Percentiles rank a stretch among this genome's conserved stretches.
phyloP scores from a whole-genome alignment of 2,888 invertebrate genomes.

The Mesorhabditis spiculigera region DNA sequence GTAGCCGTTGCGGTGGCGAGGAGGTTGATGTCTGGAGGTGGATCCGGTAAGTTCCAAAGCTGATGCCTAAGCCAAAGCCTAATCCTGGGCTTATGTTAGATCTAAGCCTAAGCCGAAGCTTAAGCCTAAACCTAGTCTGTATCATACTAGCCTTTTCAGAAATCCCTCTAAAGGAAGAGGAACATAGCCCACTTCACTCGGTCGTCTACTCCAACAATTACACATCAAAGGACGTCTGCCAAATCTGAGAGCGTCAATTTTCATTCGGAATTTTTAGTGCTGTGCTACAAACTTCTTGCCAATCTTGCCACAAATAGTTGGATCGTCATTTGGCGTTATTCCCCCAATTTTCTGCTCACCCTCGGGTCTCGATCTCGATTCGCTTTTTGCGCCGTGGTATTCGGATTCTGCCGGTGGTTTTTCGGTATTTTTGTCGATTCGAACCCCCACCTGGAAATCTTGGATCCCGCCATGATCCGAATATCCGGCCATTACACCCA shows the following conservation, averaged over 20 bases:
- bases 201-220: not conserved
- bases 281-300: too few relatives aligned
- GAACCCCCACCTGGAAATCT: too few relatives aligned
- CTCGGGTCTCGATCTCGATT: too few relatives aligned
- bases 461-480: too few relatives aligned
- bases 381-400: too few relatives aligned
- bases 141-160: not conserved
- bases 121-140: not conserved
- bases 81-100: not conserved
- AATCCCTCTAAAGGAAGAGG: not conserved
- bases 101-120: not conserved
- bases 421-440: too few relatives aligned
- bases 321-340: too few relatives aligned
- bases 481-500: too few relatives aligned
- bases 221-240: not conserved
- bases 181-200: not conserved
- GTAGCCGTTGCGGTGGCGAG: constrained; percentile 50
- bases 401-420: too few relatives aligned
- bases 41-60: not conserved
- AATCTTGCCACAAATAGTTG: too few relatives aligned
- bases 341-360: too few relatives aligned
- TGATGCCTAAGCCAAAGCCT: not conserved
- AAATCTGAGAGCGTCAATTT: not conserved
- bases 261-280: too few relatives aligned
- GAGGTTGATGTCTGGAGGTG: constrained; percentile 18